Conservation (phyloP, 2,797 vertebrate species). For the Poeciliopsis paucimaculata region DNA sequence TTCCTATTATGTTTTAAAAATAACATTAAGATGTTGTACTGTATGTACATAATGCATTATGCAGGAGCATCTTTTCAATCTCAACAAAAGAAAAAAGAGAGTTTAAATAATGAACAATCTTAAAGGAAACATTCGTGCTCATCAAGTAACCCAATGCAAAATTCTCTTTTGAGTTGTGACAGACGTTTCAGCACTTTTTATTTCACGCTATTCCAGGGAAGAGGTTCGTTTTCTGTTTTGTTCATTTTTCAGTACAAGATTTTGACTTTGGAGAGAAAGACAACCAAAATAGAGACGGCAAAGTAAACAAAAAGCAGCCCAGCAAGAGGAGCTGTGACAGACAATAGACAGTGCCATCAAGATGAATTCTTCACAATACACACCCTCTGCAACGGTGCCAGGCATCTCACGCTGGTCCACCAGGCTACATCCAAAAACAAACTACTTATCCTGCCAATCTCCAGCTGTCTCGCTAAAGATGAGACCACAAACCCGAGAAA, state of each 20-base stretch:
- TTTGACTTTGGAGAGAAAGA: conserved; percentile 19
- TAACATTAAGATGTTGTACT: neutral
- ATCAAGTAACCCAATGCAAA: conserved; percentile 14
- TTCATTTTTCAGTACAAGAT: conserved; percentile 18
- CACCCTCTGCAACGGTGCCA: conserved; percentile 47
- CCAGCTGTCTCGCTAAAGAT: conserved; percentile 45
- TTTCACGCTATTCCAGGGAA: neutral
- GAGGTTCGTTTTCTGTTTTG: conserved; percentile 20
- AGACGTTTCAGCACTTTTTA: conserved; percentile 5
- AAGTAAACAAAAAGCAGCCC: conserved; percentile 28
- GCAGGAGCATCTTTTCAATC: neutral
- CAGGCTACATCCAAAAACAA: conserved; percentile 48
- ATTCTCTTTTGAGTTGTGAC: conserved; percentile 8
- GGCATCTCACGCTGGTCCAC: conserved; percentile 33
- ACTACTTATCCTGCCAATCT: conserved; percentile 54
- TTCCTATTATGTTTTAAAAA: neutral
- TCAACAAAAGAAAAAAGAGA: neutral
- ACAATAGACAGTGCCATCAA: conserved; percentile 56
- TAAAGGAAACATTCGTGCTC: conserved; percentile 16
- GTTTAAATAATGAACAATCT: conserved; percentile 24
- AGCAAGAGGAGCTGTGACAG: conserved; percentile 47
- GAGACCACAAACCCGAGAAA: conserved; percentile 21
- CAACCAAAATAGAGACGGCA: conserved; percentile 9
- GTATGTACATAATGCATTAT: neutral
- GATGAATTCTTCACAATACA: conserved; percentile 57